Conservation (phyloP, 2,113 vertebrate genomes). For the Menura novaehollandiae region DNA sequence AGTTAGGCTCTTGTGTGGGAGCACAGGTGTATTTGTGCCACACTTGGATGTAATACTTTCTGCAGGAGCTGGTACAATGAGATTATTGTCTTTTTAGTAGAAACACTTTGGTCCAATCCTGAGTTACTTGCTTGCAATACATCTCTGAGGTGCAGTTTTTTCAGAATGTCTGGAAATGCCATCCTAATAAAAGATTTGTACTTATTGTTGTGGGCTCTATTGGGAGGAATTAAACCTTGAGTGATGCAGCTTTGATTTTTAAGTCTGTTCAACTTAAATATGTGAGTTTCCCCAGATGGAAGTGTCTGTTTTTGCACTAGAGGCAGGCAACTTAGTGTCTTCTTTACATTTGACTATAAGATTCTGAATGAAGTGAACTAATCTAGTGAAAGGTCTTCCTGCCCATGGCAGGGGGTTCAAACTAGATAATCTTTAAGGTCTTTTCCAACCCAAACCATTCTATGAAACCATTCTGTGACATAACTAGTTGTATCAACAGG, state of each 20-base stretch:
- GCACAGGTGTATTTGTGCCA: neutral
- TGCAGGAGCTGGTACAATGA: neutral
- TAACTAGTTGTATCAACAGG: neutral
- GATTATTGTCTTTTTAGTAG: neutral
- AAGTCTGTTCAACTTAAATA: neutral
- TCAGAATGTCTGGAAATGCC: neutral
- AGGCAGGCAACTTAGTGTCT: neutral
- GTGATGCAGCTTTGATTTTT: neutral
- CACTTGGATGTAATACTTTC: neutral
- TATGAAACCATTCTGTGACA: neutral
- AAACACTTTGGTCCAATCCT: neutral
- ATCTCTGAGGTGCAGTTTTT: neutral
- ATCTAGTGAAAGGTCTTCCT: neutral
- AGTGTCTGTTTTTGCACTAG: neutral
- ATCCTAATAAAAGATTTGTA: neutral
- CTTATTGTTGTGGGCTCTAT: accelerated
- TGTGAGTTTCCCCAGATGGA: neutral
- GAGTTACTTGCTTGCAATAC: neutral
- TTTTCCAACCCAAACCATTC: neutral
- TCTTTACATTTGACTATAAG: neutral
- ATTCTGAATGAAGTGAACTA: neutral
- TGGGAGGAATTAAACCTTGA: neutral
- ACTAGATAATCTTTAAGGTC: neutral
- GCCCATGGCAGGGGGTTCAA: neutral
- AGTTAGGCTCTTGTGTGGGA: neutral